A percentile compares a stretch with the other conserved stretches of the same genome.
Evolutionary conservation across 2,888 invertebrate species (phyloP).

Genomic region (Alloscopus bannaensis): DNA sequence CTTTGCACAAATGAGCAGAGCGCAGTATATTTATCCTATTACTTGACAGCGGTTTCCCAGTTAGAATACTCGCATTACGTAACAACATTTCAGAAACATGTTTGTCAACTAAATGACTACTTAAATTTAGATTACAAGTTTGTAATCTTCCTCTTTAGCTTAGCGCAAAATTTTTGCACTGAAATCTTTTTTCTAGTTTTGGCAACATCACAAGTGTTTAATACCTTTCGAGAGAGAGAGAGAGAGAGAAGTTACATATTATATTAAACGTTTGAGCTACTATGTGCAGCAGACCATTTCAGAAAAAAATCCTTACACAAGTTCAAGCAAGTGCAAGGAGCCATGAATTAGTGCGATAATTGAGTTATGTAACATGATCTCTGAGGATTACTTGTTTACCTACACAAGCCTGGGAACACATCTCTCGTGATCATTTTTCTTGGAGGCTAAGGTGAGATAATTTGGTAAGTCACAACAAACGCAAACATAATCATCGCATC

Average conservation of each 20-base stretch:
- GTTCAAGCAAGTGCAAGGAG: conserved; percentile 59
- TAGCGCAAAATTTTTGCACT: too few species aligned
- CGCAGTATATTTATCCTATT: too few species aligned
- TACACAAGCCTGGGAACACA: too few species aligned
- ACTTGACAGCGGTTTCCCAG: too few species aligned
- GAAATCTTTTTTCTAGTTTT: too few species aligned
- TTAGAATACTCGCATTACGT: too few species aligned
- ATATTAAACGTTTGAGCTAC: conserved; percentile 56
- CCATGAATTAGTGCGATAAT: conserved; percentile 57
- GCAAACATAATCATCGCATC: conserved; percentile 44
- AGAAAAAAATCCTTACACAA: conserved; percentile 42
- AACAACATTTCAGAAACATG: too few species aligned
- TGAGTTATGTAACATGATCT: conserved; percentile 65
- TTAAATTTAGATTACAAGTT: too few species aligned
- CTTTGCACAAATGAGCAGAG: too few species aligned
- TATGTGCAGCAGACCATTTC: conserved; percentile 57
- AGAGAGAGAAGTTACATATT: too few species aligned
- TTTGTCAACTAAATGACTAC: too few species aligned
- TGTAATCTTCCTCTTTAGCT: too few species aligned
- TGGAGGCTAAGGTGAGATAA: conserved; percentile 51
- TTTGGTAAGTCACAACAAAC: conserved; percentile 49
- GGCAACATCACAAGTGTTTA: conserved; percentile 18
- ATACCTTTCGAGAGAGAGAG: conserved; percentile 52
- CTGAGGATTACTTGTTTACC: conserved; percentile 48
- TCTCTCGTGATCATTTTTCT: conserved; percentile 49